A percentile compares a stretch with the other conserved stretches of the same genome.
Conservation (phyloP, 1,140 invertebrate species). For the Trinorchestia longiramus region DNA sequence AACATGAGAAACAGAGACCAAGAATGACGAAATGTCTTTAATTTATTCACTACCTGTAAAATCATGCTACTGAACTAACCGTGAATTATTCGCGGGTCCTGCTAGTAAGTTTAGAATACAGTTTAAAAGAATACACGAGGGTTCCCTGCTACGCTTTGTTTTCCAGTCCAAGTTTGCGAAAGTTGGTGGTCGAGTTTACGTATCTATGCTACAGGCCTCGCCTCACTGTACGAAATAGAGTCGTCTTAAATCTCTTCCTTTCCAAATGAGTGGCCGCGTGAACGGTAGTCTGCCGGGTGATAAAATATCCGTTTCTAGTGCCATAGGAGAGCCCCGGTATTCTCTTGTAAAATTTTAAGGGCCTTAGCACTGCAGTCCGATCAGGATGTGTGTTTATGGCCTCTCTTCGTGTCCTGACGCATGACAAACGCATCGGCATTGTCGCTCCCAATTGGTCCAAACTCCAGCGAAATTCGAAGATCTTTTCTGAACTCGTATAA, state of each 20-base stretch:
- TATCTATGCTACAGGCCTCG: background rate
- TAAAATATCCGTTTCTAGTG: conserved; percentile 9
- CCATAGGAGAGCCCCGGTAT: background rate
- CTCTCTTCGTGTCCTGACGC: conserved; percentile 4
- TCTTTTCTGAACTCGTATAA: background rate
- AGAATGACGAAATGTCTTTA: no score
- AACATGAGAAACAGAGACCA: no score
- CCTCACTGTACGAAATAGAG: background rate
- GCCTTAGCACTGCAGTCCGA: background rate
- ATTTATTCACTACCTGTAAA: no score
- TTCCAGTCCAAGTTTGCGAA: background rate
- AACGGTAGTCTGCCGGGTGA: background rate
- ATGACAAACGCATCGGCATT: background rate
- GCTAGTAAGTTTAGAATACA: background rate
- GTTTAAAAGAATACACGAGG: background rate
- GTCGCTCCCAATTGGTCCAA: background rate
- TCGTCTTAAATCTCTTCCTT: conserved; percentile 1
- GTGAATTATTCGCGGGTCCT: no score
- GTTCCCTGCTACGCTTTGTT: background rate
- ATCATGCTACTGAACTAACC: no score
- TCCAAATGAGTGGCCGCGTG: conserved; percentile 4
- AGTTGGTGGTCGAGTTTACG: background rate
- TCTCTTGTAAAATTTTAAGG: background rate
- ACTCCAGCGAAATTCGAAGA: conserved; percentile 6
- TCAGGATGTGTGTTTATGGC: background rate